Base-by-base conservation (phyloP, 2,888 invertebrate genomes). In the Chrysomela aeneicollis region DNA sequence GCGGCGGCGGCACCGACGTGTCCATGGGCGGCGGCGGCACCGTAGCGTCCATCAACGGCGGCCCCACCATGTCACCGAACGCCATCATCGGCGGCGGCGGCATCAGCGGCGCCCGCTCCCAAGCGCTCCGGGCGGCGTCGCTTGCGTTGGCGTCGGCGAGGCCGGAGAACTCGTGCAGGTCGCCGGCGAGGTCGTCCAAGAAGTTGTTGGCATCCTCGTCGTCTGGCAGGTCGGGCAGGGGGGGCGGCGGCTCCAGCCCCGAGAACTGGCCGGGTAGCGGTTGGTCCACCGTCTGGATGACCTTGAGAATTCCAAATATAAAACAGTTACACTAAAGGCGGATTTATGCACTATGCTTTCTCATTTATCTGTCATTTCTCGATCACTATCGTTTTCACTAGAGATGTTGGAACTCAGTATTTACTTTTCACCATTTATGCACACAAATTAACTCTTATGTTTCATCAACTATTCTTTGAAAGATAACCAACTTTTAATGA, bases 151-250 rank as follows among this genome's bases (percentile, higher is more conserved):
- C 72, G 19, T 64, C 61, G 9, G 71, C 68, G 26, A 73, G 59
- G 58, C 71, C 75, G 50, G 64, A 69, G 50, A 77, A 77, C 51
- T 78, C 78, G 37, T 80, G 77, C 42, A 81, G 57, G 21, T 81
- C 80, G 53, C 78, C 77, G 57, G 76, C 77, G 66, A 82, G 76
- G 70, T 79, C 78, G 52, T 82, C 81, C 21, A 81, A 71, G 54
- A 82, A 77, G 61, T 77, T 76, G 63, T 82, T 81, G 15, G 81
- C 82, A 63, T 81, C 81, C 6, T 77, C 75, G 66, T 82, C 82
- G 50, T 81, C 81, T 1, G 78, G 75, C 9, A 83, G 73, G 64
- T 82, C 80, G 1, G 83, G 83, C 37, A 82, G 77, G 1, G 82
- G 81, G n/a, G 81, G 81, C 1, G 84, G 82, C 9, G 77, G 71